Percentiles rank a stretch among this genome's conserved stretches.
These are phyloP conservation scores for Diaperis boleti DNA, from an alignment of 2,888 invertebrate genomes.

Conservation along the genomic window DNA sequence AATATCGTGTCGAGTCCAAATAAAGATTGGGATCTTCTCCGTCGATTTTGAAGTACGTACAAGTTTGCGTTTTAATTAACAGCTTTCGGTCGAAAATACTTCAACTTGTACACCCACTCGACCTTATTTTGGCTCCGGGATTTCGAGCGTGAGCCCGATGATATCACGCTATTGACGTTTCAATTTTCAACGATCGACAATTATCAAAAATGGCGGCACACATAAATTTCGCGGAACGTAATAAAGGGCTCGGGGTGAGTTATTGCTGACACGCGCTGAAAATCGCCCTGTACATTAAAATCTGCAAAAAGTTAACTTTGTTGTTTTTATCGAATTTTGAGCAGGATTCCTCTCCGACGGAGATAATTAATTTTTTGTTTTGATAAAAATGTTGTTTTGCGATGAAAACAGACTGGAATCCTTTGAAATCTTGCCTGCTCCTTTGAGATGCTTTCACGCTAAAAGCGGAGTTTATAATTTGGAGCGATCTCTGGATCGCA, in stretches of 20 bases:
- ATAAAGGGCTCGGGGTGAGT: constrained; percentile 9
- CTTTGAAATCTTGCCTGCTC: constrained; percentile 14
- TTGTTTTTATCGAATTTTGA: constrained; percentile 16
- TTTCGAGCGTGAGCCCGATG: constrained; percentile 14
- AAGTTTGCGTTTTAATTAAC: constrained; percentile 21
- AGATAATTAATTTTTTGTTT: constrained; percentile 32
- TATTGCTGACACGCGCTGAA: no score
- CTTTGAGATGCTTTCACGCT: constrained; percentile 9
- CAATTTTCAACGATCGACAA: constrained; percentile 25
- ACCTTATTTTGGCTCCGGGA: constrained; percentile 21
- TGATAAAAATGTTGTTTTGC: constrained; percentile 12
- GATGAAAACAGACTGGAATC: constrained; percentile 19
- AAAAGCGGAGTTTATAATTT: constrained; percentile 12
- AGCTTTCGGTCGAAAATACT: constrained; percentile 8
- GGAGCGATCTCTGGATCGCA: constrained; percentile 3
- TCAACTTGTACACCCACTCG: constrained; percentile 10
- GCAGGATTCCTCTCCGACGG: constrained; percentile 4
- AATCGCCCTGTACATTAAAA: no score
- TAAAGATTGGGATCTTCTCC: constrained; percentile 6
- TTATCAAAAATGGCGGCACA: constrained; percentile 14
- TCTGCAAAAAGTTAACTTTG: no score
- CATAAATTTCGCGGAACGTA: constrained; percentile 18
- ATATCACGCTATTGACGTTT: constrained; percentile 20
- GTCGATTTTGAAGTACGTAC: constrained; percentile 4
- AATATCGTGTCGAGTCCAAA: not conserved